Evolutionary conservation across 2,888 invertebrate genomes (phyloP), one percentile per base, ranked within the genome.

Genomic region (Cotesia congregata): DNA sequence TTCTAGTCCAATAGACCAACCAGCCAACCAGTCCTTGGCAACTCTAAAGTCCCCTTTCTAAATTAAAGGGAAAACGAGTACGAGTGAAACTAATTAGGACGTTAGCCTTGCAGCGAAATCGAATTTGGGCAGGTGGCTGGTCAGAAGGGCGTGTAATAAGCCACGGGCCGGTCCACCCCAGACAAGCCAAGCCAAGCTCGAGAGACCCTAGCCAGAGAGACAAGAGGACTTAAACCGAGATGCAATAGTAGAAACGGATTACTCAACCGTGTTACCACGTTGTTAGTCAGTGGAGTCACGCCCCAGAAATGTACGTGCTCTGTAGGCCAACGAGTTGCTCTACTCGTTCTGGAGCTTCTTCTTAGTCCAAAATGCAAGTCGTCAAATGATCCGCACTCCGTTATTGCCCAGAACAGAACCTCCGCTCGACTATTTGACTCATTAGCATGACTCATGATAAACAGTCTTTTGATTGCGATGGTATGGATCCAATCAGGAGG

Each of bases 271-370:
- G 78, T 80, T 80, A 78, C 80, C 80, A 78, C 80, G 80, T 80
- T 80, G 80, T 80, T 80, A 80, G 79, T 79, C 79, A 80, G 80
- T 80, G 79, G 78, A 77, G 79, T 80, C 80, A 80, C 80, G 80
- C 80, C 79, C 79, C 79, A 77, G 77, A 78, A 74, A 76, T 75
- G 76, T 80, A 80, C 80, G 80, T 80, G 80, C 77, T 68, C 64
- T 74, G 80, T 75, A 75, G 76, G 71, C 76, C 68, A 70, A 77
- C 67, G 59, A 73, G 62, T 30, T 17, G 59, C 40, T 71, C 17
- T 76, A 39, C 72, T 39, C 67, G 41, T 61, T 70, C 50, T 3
- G 7, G 7, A 50, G 50, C 12, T 50, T 62, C 62, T 62, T 62
- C 20, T 62, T 62, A 20, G 20, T 62, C 15, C 3, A 4, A 60